Base-by-base conservation (phyloP, 2,113 vertebrate species). In the Abramis brama region DNA sequence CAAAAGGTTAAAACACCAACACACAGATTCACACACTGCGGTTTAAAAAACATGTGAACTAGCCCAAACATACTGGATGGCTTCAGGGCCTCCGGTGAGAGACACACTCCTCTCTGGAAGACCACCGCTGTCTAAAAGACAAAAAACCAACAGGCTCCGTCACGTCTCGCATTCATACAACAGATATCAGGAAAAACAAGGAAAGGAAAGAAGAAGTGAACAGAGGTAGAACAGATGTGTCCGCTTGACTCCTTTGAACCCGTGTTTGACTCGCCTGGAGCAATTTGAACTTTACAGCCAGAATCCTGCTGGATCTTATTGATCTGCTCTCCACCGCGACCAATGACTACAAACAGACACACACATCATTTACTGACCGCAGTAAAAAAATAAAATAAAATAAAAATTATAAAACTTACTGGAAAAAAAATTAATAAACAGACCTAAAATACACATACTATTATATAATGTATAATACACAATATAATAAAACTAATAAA, bases 261-360 rank as follows among this genome's bases (percentile, higher is more conserved):
- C 55, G 59, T 36, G 82, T 23, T 47, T n/a, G 47, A 60, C 93
- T 71, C 91, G 98, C 97, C 97, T 91, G 97, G 97, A 1, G 97
- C 97, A 71, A 98, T 97, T 94, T 98, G 97, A 84, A 98, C 97
- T 91, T 99, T 99, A 92, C 97, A 99, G 43, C 97, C 97, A 0
- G 97, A 98, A 4, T 99, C 97, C 86, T 97, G 97, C 88, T 99
- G 97, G 89, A 99, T 98, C 94, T 98, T 98, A 90, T 97, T 98
- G 57, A 99, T 98, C 90, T 99, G 97, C 86, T 99, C 97, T 1
- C 97, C 97, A 5, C 97, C 97, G 71, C 97, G 93, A 77, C 97
- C 97, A 12, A 99, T 99, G 79, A 99, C 97, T 98, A 90, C 0
- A 74, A 55, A 71, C 77, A 86, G 11, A 74, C 89, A 62, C 68